Conservation (phyloP, 1,140 invertebrate species). For the Tetragonula clypearis region DNA sequence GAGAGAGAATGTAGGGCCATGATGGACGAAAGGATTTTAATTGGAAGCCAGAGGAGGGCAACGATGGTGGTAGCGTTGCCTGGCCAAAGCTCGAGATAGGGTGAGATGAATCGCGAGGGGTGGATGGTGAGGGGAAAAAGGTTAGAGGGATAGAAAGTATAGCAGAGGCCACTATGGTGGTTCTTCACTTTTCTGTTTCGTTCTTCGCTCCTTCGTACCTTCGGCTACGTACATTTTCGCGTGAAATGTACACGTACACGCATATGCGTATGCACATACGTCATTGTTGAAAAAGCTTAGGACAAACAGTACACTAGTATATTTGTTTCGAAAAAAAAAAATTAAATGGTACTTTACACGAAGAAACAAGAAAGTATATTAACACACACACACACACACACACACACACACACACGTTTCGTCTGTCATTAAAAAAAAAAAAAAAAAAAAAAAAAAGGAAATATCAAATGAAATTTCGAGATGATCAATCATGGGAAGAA, state of each 20-base stretch:
- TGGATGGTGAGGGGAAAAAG: not conserved
- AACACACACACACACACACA: no score
- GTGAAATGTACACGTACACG: not conserved
- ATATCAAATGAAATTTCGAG: no score
- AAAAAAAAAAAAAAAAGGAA: no score
- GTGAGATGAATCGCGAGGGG: not conserved
- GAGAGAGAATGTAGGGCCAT: conserved; percentile 4
- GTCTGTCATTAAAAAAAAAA: no score
- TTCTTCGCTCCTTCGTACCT: not conserved
- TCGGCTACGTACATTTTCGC: not conserved
- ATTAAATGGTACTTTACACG: no score
- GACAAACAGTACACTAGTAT: no score
- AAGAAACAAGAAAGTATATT: no score
- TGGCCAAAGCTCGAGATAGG: conserved; percentile 29
- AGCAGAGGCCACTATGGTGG: not conserved
- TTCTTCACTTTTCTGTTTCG: not conserved
- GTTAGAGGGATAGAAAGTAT: not conserved
- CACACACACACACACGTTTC: no score
- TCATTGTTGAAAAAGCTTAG: no score
- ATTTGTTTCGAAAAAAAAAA: no score
- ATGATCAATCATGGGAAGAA: no score
- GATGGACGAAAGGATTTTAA: conserved; percentile 70
- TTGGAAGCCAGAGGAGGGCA: conserved; percentile 64
- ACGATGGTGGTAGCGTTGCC: conserved; percentile 17
- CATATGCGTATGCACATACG: no score